Base-by-base conservation (phyloP, 2,888 invertebrate species). In the Drosophila affinis region DNA sequence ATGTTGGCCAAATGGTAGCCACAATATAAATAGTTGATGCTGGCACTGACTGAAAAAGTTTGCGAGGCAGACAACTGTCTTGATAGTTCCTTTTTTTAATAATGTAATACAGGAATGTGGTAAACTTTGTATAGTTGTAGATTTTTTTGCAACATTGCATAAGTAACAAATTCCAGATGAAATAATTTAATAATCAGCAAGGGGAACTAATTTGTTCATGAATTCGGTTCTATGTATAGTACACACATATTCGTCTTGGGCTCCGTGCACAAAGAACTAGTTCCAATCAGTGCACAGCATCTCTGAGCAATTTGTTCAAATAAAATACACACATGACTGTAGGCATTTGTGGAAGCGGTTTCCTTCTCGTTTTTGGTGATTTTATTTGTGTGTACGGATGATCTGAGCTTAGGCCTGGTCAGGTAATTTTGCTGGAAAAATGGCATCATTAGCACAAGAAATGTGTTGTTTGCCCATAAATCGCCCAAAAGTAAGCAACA, bases 351-450 rank as follows among this genome's bases (percentile, higher is more conserved):
- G 34, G 14, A 39, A 39, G 14, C 6, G 29, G 54, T 68, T 48
- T 55, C 67, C 71, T 57, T 39, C 56, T 49, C 54, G 71, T 61
- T 71, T 63, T 80, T 72, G 68, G 75, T 68, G 78, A 79, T 75
- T 62, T 69, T 61, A 52, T 71, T 81, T 75, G 72, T 65, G 69
- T 72, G 70, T 62, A 9, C 21, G 51, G 45, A 68, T 79, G 68
- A 69, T 45, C 32, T 54, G 59, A 51, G 56, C 56, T 56, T 72
- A 46, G 58, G 51, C 62, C 59, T 69, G 74, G 75, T 57, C 80
- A 85, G 86, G 86, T 87, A 87, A 85, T 85, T 86, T 79, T 73
- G 67, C 53, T 71, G 83, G 83, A 85, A 85, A 85, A 85, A 85
- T 87, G 75, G 78, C 84, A 82, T 80, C 80, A 82, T 85, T 85